Evolutionary conservation across 2,797 vertebrate species (phyloP).

Genomic region (Odontamblyopus rebecca): DNA sequence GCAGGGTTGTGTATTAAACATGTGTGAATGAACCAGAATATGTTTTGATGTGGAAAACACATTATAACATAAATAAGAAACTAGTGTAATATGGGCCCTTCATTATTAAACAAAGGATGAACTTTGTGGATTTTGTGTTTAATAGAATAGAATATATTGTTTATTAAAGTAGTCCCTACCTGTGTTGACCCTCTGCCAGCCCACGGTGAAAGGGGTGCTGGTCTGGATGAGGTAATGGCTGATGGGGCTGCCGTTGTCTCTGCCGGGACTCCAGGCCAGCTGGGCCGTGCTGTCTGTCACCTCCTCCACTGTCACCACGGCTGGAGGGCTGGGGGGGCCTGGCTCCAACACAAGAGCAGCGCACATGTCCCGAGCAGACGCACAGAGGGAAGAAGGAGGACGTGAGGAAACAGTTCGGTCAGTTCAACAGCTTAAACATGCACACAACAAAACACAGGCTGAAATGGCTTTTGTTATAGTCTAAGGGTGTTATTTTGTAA

Average conservation of each 20-base stretch:
- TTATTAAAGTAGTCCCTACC: constrained; percentile 58
- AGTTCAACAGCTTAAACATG: constrained; percentile 15
- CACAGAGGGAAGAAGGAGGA: neutral
- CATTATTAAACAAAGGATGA: too few species aligned
- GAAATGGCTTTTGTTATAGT: neutral
- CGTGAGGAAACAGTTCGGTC: neutral
- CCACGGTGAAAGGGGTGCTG: constrained; percentile 82
- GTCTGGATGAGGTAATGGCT: constrained; percentile 80
- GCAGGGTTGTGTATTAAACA: too few species aligned
- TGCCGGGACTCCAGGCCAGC: constrained; percentile 81
- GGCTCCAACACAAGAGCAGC: constrained; percentile 65
- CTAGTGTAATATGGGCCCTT: too few species aligned
- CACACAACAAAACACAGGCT: neutral
- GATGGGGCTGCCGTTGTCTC: constrained; percentile 84
- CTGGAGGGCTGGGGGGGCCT: constrained; percentile 83
- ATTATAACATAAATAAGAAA: too few species aligned
- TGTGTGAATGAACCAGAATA: too few species aligned
- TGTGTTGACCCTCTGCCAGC: constrained; percentile 83
- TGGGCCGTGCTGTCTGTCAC: constrained; percentile 84
- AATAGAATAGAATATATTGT: too few species aligned
- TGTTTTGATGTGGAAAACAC: too few species aligned
- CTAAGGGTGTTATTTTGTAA: neutral
- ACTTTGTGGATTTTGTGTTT: too few species aligned
- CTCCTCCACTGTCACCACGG: constrained; percentile 81
- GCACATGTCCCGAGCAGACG: constrained; percentile 29